Evolutionary conservation across 2,113 vertebrate genomes (phyloP).

Genomic region (Casuarius casuarius): DNA sequence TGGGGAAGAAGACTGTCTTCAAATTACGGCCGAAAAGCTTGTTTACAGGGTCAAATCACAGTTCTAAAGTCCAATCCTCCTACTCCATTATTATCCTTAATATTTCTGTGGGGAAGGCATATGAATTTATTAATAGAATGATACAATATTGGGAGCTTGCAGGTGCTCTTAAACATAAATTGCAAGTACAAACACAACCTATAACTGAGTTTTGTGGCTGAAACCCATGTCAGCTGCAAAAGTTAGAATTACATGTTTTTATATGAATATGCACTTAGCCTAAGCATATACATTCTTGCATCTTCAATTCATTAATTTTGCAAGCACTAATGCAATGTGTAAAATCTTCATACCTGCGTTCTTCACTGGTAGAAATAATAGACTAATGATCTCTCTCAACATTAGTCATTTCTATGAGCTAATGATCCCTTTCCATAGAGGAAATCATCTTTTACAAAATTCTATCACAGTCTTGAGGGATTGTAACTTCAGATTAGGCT

Average conservation of each 20-base stretch:
- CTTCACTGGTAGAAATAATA: conserved; percentile 14
- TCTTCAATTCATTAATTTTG: not conserved
- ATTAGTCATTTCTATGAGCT: conserved; percentile 22
- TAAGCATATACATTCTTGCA: not conserved
- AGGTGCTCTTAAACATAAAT: not conserved
- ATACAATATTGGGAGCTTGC: not conserved
- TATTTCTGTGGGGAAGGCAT: not conserved
- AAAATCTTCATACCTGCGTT: not conserved
- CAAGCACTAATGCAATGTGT: not conserved
- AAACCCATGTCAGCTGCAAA: not conserved
- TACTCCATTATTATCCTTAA: not conserved
- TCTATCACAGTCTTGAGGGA: not conserved
- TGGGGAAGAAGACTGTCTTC: not conserved
- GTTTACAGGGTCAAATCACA: not conserved
- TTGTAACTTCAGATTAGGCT: not conserved
- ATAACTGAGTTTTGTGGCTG: not conserved
- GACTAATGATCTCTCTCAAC: not conserved
- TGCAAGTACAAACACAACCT: not conserved
- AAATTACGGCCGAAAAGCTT: not conserved
- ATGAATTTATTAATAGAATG: not conserved
- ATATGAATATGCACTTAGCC: not conserved
- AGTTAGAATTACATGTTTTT: not conserved
- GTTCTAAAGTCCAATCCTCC: not conserved
- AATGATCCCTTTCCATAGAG: conserved; percentile 38
- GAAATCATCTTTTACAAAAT: conserved; percentile 34